phyloP scores from a whole-genome alignment of 2,113 vertebrate genomes.

The Trinectes maculatus region DNA sequence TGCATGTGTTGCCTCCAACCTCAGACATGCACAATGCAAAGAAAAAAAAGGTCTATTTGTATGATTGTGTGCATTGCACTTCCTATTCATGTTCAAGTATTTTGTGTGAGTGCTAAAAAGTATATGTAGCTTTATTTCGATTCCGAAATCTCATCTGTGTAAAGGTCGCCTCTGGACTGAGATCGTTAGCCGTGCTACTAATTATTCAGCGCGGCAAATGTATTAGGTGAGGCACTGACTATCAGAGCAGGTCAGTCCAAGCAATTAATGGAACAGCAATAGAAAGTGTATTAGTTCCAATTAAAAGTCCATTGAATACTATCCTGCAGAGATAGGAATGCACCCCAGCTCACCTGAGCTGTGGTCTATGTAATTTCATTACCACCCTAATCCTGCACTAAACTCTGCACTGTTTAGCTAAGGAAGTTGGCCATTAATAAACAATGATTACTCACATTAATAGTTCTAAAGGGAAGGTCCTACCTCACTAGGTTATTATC shows the following conservation, averaged over 20 bases:
- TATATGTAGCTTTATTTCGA: conserved; percentile 26
- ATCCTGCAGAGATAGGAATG: conserved; percentile 54
- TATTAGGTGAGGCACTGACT: conserved; percentile 56
- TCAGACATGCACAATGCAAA: background rate
- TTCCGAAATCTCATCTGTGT: conserved; percentile 65
- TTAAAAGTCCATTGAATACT: conserved; percentile 77
- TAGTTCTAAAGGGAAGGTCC: conserved; percentile 4
- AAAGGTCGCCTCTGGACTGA: conserved; percentile 64
- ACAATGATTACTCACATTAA: conserved; percentile 56
- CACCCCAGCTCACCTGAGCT: conserved; percentile 24
- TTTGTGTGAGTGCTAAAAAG: background rate
- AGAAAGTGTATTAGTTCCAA: conserved; percentile 78
- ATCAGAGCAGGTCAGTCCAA: conserved; percentile 59
- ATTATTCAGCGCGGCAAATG: conserved; percentile 65
- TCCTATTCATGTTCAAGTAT: conserved; percentile 1
- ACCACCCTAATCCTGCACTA: conserved; percentile 43
- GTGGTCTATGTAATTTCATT: conserved; percentile 62
- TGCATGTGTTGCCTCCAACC: conserved; percentile 8
- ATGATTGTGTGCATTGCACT: background rate
- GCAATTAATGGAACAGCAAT: conserved; percentile 76
- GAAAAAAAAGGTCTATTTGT: background rate
- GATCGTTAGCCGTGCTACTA: conserved; percentile 64
- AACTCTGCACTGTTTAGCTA: conserved; percentile 23
- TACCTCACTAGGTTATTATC: conserved; percentile 23
- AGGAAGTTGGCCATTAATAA: conserved; percentile 41